These are phyloP conservation scores for Silurus meridionalis DNA, from an alignment of 2,113 vertebrate species.

Conservation along the genomic window DNA sequence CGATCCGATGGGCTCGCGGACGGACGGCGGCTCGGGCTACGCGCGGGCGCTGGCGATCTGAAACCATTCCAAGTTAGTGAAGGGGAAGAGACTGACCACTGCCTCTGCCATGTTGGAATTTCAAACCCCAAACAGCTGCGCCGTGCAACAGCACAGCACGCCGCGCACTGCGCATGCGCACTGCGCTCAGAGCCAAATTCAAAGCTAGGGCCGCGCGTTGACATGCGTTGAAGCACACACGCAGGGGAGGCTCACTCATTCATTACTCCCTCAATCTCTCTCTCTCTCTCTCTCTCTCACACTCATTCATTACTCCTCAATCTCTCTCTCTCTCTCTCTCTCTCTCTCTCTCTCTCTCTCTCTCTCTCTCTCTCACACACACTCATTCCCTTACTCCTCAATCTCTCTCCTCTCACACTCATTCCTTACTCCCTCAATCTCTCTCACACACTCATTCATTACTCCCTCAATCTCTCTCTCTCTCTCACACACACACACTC, in stretches of 20 bases:
- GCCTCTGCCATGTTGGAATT: constrained; percentile 99
- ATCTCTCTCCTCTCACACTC: not conserved
- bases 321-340: no score
- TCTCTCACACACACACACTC: not conserved
- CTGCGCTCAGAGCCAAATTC: constrained; percentile 88
- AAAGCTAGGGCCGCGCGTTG: constrained; percentile 68
- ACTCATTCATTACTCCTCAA: not conserved
- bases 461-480: no score
- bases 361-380: not conserved
- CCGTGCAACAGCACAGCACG: constrained; percentile 82
- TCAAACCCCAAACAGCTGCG: constrained; percentile 98
- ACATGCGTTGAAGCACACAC: not conserved
- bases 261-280: not conserved
- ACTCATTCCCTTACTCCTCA: not conserved
- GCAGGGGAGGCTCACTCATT: not conserved
- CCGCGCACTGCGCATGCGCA: constrained; percentile 88
- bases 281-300: not conserved
- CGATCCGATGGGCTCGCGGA: constrained; percentile 82
- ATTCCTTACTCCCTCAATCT: not conserved
- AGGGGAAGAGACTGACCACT: constrained; percentile 92
- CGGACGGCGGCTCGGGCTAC: constrained; percentile 81
- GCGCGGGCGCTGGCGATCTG: constrained; percentile 86
- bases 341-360: not conserved
- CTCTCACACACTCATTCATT: not conserved
- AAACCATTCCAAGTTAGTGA: constrained; percentile 96